phyloP scores from a whole-genome alignment of 35 echinoderm and acorn worm species.

The Ptychodera flava region DNA sequence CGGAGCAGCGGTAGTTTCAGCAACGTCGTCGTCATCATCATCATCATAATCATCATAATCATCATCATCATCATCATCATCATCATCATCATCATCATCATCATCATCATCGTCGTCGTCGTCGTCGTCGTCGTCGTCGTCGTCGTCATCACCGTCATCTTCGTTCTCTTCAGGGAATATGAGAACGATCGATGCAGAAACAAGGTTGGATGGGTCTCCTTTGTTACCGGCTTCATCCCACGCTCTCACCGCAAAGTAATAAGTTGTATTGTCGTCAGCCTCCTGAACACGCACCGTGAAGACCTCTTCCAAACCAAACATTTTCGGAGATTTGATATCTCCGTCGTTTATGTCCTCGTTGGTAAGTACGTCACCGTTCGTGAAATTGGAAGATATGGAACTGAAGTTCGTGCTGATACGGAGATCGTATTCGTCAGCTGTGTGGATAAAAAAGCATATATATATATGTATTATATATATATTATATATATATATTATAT shows the following conservation, averaged over 20 bases:
- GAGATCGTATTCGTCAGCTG: constrained; percentile 28
- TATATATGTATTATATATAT: too few relatives aligned
- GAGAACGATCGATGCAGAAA: too few relatives aligned
- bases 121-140: too few relatives aligned
- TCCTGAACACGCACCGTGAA: constrained; percentile 5
- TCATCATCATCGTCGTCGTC: too few relatives aligned
- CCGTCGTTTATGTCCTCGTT: constrained; percentile 5
- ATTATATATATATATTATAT: too few relatives aligned
- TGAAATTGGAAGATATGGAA: constrained; percentile 10
- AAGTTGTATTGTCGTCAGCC: constrained; percentile 2
- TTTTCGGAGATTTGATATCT: neutral
- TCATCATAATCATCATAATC: too few relatives aligned
- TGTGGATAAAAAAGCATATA: neutral
- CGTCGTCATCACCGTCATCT: too few relatives aligned
- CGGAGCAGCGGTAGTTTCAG: too few relatives aligned
- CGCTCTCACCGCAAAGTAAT: constrained; percentile 31
- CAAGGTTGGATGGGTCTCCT: constrained; percentile 36
- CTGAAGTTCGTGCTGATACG: neutral
- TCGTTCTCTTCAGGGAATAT: too few relatives aligned
- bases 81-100: too few relatives aligned
- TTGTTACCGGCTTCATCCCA: constrained; percentile 19
- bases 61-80: too few relatives aligned
- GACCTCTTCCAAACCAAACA: neutral
- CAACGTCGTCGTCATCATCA: too few relatives aligned
- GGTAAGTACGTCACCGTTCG: neutral